phyloP scores from a whole-genome alignment of 2,797 vertebrate genomes.

The Aselliscus stoliczkanus region DNA sequence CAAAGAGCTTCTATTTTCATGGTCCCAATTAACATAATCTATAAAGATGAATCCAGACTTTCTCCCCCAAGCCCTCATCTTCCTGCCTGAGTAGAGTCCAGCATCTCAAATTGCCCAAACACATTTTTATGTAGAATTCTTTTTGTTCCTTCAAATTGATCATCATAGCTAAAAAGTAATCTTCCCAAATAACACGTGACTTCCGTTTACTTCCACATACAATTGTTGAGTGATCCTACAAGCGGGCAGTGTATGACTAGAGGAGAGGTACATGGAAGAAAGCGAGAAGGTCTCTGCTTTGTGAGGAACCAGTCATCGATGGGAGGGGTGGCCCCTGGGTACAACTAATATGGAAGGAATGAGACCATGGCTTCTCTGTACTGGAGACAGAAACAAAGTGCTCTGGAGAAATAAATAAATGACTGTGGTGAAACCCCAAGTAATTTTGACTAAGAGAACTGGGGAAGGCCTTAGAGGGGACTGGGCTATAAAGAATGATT shows the following conservation, averaged over 20 bases:
- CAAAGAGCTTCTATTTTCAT: neutral
- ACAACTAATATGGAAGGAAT: neutral
- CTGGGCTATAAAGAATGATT: neutral
- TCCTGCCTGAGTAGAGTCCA: neutral
- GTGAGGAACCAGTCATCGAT: neutral
- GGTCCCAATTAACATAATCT: neutral
- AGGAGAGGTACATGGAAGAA: neutral
- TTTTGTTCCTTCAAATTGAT: neutral
- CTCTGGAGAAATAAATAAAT: neutral
- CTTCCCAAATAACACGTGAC: neutral
- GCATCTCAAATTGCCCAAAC: neutral
- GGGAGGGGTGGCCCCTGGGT: neutral
- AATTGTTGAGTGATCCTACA: neutral
- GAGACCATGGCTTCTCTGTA: neutral
- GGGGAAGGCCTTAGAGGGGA: neutral
- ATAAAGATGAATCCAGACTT: neutral
- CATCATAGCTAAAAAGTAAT: neutral
- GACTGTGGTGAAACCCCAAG: neutral
- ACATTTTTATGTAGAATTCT: neutral
- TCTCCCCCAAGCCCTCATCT: neutral
- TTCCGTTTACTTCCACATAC: neutral
- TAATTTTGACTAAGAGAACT: neutral
- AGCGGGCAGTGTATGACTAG: neutral
- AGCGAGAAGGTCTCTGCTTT: neutral
- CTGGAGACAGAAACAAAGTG: neutral